phyloP scores from a whole-genome alignment of 2,797 vertebrate genomes.

The Furcifer pardalis region DNA sequence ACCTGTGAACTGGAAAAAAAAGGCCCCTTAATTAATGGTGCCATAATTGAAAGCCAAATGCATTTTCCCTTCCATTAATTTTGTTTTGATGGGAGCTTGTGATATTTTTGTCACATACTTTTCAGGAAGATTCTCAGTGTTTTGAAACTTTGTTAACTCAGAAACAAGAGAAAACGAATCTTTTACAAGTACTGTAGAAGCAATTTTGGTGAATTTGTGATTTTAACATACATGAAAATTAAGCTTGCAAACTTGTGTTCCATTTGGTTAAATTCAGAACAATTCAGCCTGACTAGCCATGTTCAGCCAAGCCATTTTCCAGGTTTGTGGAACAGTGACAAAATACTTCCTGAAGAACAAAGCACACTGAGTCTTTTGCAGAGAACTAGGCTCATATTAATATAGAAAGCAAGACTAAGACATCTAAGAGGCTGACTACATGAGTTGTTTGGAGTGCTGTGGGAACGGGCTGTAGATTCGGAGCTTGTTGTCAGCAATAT shows the following conservation, averaged over 20 bases:
- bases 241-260: neutral
- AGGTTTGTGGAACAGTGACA: neutral
- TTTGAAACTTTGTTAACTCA: slow-evolving; percentile 2
- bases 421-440: no score
- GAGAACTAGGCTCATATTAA: neutral
- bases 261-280: neutral
- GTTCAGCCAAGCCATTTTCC: neutral
- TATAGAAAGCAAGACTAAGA: neutral
- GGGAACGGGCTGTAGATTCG: no score
- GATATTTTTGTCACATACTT: neutral
- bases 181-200: neutral
- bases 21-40: neutral
- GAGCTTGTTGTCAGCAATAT: no score
- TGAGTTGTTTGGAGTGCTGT: no score
- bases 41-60: neutral
- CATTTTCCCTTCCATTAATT: slow-evolving; percentile 11
- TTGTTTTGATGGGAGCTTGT: neutral
- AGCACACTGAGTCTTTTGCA: neutral
- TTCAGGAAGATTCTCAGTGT: slow-evolving; percentile 7
- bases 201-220: neutral
- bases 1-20: neutral
- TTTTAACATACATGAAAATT: neutral
- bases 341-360: neutral
- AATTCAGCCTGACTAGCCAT: neutral
- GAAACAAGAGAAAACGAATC: neutral